Conservation (phyloP, 2,797 vertebrate species). For the Lithobates pipiens region DNA sequence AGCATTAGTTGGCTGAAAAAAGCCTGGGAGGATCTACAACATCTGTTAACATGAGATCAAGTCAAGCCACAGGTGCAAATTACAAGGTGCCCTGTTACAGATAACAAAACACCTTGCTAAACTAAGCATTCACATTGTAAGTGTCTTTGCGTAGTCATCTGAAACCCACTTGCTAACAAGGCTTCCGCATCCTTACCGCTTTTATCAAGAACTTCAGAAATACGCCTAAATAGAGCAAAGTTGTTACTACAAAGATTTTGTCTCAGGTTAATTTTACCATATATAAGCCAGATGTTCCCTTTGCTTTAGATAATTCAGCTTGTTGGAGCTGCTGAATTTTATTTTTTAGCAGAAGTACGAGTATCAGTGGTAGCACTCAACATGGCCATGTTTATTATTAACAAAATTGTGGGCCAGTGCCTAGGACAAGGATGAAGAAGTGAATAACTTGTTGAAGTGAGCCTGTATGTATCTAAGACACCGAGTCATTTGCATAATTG, state of each 20-base stretch:
- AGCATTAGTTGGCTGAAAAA: conserved; percentile 64
- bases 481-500: no score
- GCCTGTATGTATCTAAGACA: no score
- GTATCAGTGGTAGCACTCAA: neutral
- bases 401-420: no score
- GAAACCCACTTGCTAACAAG: conserved; percentile 55
- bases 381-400: no score
- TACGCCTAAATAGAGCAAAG: conserved; percentile 31
- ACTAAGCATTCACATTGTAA: conserved; percentile 65
- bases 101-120: conserved; percentile 63
- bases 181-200: conserved; percentile 18
- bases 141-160: conserved; percentile 47
- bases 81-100: conserved; percentile 59
- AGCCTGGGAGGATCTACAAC: conserved; percentile 62
- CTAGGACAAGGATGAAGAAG: no score
- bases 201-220: conserved; percentile 25
- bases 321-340: neutral
- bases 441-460: no score
- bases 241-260: conserved; percentile 36
- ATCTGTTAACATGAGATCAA: conserved; percentile 65
- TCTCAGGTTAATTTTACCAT: conserved; percentile 46
- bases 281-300: conserved; percentile 39
- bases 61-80: conserved; percentile 61
- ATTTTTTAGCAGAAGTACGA: neutral
- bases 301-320: conserved; percentile 11